phyloP scores from a whole-genome alignment of 2,797 vertebrate species.

The Erithacus rubecula region DNA sequence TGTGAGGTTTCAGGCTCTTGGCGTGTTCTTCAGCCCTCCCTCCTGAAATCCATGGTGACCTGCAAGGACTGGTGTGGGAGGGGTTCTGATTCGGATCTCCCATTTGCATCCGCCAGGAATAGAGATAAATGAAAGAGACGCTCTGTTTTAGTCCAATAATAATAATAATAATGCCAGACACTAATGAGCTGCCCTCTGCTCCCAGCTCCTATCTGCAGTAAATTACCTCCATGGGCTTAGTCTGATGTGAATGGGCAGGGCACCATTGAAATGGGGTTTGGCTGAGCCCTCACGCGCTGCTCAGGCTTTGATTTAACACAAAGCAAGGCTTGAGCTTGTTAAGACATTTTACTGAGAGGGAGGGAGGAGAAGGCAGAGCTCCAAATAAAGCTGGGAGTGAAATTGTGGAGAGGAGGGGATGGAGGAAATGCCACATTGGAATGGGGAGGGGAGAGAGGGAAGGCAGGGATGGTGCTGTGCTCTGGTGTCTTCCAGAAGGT shows the following conservation, averaged over 20 bases:
- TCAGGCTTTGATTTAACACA: constrained; percentile 5
- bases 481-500: fast-evolving
- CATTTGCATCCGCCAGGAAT: neutral
- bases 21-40: neutral
- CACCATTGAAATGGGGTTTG: constrained; percentile 23
- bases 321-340: neutral
- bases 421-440: fast-evolving
- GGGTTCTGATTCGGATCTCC: neutral
- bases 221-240: constrained; percentile 38
- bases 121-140: constrained; percentile 16
- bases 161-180: constrained; percentile 20
- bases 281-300: neutral
- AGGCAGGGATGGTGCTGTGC: neutral
- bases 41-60: constrained; percentile 3
- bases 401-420: neutral
- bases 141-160: neutral
- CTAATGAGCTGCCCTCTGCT: constrained; percentile 49
- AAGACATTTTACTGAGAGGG: neutral
- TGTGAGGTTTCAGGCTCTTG: constrained; percentile 36
- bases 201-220: constrained; percentile 13
- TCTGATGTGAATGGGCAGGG: neutral
- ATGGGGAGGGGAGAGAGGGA: neutral
- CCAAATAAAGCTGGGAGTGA: neutral
- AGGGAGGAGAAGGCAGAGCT: neutral
- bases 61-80: neutral